These are phyloP conservation scores for Megastigmus dorsalis DNA, from an alignment of 2,888 invertebrate species.

Conservation along the genomic window DNA sequence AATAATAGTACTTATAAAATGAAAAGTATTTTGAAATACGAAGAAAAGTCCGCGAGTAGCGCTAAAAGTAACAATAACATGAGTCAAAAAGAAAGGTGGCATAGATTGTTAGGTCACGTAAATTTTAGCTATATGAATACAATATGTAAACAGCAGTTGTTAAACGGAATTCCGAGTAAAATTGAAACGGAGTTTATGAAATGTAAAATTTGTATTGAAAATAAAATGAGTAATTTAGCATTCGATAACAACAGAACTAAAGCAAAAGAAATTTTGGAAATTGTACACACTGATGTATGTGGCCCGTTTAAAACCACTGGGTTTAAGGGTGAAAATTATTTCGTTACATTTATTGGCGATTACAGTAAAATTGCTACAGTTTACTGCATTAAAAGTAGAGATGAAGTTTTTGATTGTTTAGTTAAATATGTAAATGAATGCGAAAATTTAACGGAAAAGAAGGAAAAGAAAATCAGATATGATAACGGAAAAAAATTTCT, in stretches of 20 bases:
- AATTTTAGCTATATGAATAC: constrained; percentile 26
- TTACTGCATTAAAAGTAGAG: constrained; percentile 9
- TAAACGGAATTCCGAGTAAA: constrained; percentile 17
- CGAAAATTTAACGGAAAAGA: constrained; percentile 48
- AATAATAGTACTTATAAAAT: not conserved
- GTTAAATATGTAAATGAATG: constrained; percentile 22
- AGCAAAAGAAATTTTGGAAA: constrained; percentile 13
- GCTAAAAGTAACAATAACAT: constrained; percentile 16
- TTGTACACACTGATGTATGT: not conserved
- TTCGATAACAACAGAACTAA: constrained; percentile 19
- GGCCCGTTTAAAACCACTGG: constrained; percentile 50
- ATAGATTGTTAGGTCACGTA: constrained; percentile 22
- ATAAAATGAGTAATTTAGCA: constrained; percentile 24
- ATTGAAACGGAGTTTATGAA: constrained; percentile 13
- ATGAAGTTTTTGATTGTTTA: constrained; percentile 3
- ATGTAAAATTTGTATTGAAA: constrained; percentile 28
- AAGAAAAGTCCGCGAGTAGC: constrained; percentile 28
- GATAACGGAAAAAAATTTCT: constrained; percentile 26
- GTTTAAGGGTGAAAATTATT: constrained; percentile 56
- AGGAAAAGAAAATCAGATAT: not conserved
- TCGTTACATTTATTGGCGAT: constrained; percentile 59
- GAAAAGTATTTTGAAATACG: constrained; percentile 14
- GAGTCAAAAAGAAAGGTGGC: constrained; percentile 20
- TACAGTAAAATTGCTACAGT: constrained; percentile 52
- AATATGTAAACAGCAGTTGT: constrained; percentile 9